Percentiles rank a stretch among this genome's conserved stretches.
Evolutionary conservation across 2,888 invertebrate genomes (phyloP).

Genomic region (Eupithecia tripunctaria): DNA sequence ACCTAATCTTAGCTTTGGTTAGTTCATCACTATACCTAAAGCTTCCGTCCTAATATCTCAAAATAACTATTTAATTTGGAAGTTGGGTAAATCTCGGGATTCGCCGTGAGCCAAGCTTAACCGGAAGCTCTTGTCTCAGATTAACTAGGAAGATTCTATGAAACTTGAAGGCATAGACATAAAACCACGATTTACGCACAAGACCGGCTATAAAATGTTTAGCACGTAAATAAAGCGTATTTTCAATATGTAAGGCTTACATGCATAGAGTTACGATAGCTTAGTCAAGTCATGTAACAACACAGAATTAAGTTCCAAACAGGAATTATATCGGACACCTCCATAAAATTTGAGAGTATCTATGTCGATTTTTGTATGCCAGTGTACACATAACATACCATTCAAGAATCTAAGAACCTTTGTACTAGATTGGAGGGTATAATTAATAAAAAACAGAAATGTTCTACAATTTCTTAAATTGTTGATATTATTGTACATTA

Average conservation of each 20-base stretch:
- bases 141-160: constrained; percentile 31
- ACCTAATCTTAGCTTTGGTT: constrained; percentile 1
- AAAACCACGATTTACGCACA: constrained; percentile 36
- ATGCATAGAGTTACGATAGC: constrained; percentile 24
- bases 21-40: constrained; percentile 7
- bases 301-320: constrained; percentile 1
- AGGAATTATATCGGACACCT: background rate
- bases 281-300: background rate
- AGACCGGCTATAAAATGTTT: constrained; percentile 39
- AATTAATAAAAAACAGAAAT: background rate
- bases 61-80: constrained; percentile 30
- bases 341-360: background rate
- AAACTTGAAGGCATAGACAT: constrained; percentile 40
- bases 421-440: background rate
- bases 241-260: constrained; percentile 35
- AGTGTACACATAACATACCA: background rate
- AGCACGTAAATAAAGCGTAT: constrained; percentile 37
- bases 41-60: constrained; percentile 14
- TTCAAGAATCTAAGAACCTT: background rate
- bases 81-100: constrained; percentile 32
- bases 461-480: too few relatives aligned
- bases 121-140: constrained; percentile 23
- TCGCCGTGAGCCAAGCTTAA: constrained; percentile 29
- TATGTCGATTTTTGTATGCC: background rate
- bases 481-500: too few relatives aligned